Base-by-base conservation (phyloP, 64 coral and sea anemone species). In the Montipora capricornis region DNA sequence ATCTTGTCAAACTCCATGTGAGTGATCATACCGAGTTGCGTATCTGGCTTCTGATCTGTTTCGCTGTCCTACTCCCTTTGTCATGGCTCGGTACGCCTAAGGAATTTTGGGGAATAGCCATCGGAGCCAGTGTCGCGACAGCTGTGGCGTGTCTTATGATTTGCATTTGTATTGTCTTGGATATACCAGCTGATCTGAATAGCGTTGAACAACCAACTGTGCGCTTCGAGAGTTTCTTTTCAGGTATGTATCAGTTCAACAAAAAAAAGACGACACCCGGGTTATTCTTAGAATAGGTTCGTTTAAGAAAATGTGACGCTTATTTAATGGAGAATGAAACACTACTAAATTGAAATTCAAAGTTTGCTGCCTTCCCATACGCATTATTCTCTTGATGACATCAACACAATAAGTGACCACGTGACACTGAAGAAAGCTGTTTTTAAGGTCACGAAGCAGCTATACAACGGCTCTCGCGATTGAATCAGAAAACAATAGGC, bases 31-130 rank as follows among this genome's bases (percentile, higher is more conserved):
- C 89, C 6, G 92, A 91, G 19, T 87, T 95, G 76, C 87, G 96
- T 26, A 71, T 98, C 11, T 98, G 96, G 96, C 68, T 98, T 57
- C 3, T 94, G 3, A 94, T 98, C 16, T 95, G 94, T 57, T 91
- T 94, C 26, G 87, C 94, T 14, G 87, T 75, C 8, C 88, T 98
- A 0, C 74, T 98, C 49, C 96, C 96, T 2, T 88, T 93, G 47
- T 88, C 96, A 2, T 98, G 96, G 96, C 88, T 98, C 5, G 94
- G 96, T 6, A 98, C 96, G 60, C 96, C 96, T 13, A 98, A 94
- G 77, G 94, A 98, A 49, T 98, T 98, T 78, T 98, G 96, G 96
- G 91, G 87, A 47, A 95, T 98, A 49, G 96, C 96, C 1, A 79
- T 98, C 26, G 88, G 94, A 10, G 96, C 96, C 6, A 98, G 94